These are phyloP conservation scores for Scaptomyza reducta DNA, from an alignment of 2,888 invertebrate species.

Conservation along the genomic window DNA sequence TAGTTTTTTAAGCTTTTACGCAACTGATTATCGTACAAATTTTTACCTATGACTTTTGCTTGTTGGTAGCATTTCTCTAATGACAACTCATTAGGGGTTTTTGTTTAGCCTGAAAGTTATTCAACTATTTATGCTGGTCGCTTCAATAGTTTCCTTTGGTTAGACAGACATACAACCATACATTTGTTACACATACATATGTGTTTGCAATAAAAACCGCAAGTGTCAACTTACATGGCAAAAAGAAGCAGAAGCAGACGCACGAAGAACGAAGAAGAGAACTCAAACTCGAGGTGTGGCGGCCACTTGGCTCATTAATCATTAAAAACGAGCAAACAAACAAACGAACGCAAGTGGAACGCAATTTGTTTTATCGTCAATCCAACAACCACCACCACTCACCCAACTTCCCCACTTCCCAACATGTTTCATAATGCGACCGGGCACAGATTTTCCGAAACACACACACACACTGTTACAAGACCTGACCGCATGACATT, in stretches of 20 bases:
- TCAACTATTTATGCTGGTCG: conserved; percentile 63
- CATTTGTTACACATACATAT: background rate
- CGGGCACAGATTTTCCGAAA: conserved; percentile 55
- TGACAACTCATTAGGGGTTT: conserved; percentile 62
- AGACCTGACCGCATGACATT: conserved; percentile 75
- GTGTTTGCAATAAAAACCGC: conserved; percentile 26
- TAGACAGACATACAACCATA: background rate
- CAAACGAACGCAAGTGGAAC: conserved; percentile 60
- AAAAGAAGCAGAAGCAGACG: background rate
- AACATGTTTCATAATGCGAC: conserved; percentile 20
- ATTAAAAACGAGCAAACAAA: conserved; percentile 61
- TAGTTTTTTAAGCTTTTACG: background rate
- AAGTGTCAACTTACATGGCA: conserved; percentile 63
- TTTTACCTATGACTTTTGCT: conserved; percentile 17
- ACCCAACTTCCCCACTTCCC: background rate
- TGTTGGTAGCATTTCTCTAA: conserved; percentile 32
- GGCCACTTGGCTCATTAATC: conserved; percentile 66
- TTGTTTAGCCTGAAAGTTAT: conserved; percentile 49
- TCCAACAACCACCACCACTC: conserved; percentile 10
- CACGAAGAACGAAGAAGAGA: background rate
- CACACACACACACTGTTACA: conserved; percentile 25
- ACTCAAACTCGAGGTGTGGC: conserved; percentile 30
- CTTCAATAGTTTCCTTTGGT: conserved; percentile 19
- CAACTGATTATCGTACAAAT: background rate
- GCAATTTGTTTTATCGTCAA: conserved; percentile 70